These are phyloP conservation scores for Hypomesus transpacificus DNA, from an alignment of 2,113 vertebrate species.

Conservation along the genomic window DNA sequence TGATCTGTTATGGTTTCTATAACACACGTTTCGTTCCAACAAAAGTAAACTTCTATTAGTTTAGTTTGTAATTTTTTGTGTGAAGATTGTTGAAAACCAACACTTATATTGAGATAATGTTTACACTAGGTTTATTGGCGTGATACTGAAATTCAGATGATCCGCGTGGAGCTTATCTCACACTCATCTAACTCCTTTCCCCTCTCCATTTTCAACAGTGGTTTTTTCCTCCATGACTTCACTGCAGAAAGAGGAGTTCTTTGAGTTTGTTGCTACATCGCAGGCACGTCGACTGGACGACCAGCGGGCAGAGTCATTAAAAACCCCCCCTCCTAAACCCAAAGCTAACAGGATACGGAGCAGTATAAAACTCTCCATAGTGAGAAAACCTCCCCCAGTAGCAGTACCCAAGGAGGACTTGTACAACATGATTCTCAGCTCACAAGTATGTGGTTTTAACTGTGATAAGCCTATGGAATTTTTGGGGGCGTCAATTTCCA, in stretches of 20 bases:
- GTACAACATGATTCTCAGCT: constrained; percentile 81
- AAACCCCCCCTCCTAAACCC: constrained; percentile 15
- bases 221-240: constrained; percentile 83
- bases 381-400: constrained; percentile 38
- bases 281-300: constrained; percentile 83
- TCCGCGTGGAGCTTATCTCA: background rate
- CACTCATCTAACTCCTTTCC: constrained; percentile 18
- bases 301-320: constrained; percentile 75
- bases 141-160: no score
- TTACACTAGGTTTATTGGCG: no score
- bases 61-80: no score
- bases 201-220: constrained; percentile 53
- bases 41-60: no score
- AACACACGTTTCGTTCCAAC: no score
- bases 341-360: constrained; percentile 61
- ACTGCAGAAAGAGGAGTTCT: constrained; percentile 83
- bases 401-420: constrained; percentile 76
- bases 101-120: no score
- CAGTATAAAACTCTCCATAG: constrained; percentile 63
- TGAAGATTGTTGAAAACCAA: no score
- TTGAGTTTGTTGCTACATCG: constrained; percentile 79
- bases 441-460: constrained; percentile 69
- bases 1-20: no score
- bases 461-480: background rate
- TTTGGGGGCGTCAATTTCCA: no score